These are phyloP conservation scores for Xylocopa sonorina DNA, from an alignment of 1,140 invertebrate genomes.

Conservation along the genomic window DNA sequence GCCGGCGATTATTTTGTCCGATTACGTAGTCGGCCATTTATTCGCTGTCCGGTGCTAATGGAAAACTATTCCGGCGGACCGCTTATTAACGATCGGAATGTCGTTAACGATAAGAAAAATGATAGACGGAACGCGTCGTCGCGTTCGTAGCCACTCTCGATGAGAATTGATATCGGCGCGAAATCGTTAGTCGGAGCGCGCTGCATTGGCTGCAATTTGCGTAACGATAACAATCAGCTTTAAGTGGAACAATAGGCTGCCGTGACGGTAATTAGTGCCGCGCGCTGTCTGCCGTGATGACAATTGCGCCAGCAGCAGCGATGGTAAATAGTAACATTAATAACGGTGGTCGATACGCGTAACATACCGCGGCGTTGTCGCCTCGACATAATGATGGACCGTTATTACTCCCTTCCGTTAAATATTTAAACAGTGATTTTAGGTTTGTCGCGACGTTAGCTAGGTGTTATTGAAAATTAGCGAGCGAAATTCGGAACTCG, in stretches of 20 bases:
- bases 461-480: slow-evolving; percentile 78
- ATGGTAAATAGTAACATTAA: slow-evolving; percentile 69
- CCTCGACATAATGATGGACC: slow-evolving; percentile 43
- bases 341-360: slow-evolving; percentile 54
- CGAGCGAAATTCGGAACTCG: slow-evolving; percentile 57
- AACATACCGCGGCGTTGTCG: slow-evolving; percentile 2
- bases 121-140: not conserved
- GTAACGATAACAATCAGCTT: slow-evolving; percentile 69
- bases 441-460: too few species aligned
- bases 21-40: slow-evolving; percentile 45
- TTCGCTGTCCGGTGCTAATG: slow-evolving; percentile 24
- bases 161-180: slow-evolving; percentile 67
- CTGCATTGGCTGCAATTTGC: slow-evolving; percentile 69
- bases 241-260: slow-evolving; percentile 69
- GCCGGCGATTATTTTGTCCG: slow-evolving; percentile 43
- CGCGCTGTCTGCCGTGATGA: slow-evolving; percentile 66
- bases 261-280: slow-evolving; percentile 69
- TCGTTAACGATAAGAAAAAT: slow-evolving; percentile 47
- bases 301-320: slow-evolving; percentile 62
- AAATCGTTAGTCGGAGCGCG: slow-evolving; percentile 65
- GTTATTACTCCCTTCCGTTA: slow-evolving; percentile 48
- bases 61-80: slow-evolving; percentile 36
- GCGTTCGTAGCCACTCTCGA: not conserved
- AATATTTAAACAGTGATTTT: slow-evolving; percentile 52
- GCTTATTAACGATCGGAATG: slow-evolving; percentile 50